Evolutionary conservation across 2,797 vertebrate genomes (phyloP), one percentile per base, ranked within the genome.

Genomic region (Fringilla coelebs): DNA sequence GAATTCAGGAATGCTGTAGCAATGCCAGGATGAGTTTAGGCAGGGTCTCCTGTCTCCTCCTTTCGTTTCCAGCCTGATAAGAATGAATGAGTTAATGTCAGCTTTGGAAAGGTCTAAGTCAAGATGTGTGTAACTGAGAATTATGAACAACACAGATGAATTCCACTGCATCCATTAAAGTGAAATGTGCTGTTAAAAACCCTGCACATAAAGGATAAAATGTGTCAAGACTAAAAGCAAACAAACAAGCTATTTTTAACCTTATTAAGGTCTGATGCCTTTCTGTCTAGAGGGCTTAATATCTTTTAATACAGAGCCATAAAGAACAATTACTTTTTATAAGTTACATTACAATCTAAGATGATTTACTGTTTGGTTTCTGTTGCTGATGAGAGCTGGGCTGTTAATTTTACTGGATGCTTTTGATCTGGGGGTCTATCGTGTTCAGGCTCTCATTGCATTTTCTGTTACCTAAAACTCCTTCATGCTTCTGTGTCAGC

Each of bases 301-400:
- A 94, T 92, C 68, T 90, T 96, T 75, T 92, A 88, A 94, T 80
- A 40, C 76, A 94, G 40, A 88, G 25, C 84, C 83, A 62, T 87
- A 87, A 68, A 70, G 68, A 95, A 90, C 54, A 95, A 95, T 95
- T 95, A 58, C 41, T 88, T 85, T 41, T 96, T 85, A 92, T 68
- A 89, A 80, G 76, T 75, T 86, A 70, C 1, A 94, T 94, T 93
- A 52, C 76, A 91, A 54, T 93, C 45, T 34, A 18, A 85, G 58
- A 68, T 91, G 49, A 94, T 91, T 94, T 96, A 92, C 45, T 92
- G 3, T 88, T 95, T 72, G 54, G 11, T 17, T 90, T 86, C 31
- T 62, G 70, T 74, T 85, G 41, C 36, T 91, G 84, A 88, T 96
- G 78, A 93, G 29, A 89, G 19, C 31, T 54, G 11, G 49, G 28